These are phyloP conservation scores for Cynopterus sphinx DNA, from an alignment of 2,797 vertebrate species.

Conservation along the genomic window DNA sequence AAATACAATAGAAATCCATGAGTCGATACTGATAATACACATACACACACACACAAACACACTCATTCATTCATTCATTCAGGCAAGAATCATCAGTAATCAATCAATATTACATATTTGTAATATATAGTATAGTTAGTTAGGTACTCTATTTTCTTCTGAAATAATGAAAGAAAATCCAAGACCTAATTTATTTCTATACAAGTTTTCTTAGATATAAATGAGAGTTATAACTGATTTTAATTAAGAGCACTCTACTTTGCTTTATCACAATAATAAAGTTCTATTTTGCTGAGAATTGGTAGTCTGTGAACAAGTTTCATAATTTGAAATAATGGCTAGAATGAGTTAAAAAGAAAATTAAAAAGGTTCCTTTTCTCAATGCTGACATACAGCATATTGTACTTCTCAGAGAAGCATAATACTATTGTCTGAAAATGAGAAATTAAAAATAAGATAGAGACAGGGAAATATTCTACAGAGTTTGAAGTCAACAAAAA, in stretches of 20 bases:
- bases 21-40: neutral
- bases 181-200: neutral
- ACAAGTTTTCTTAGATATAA: neutral
- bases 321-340: neutral
- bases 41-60: too few species aligned
- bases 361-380: neutral
- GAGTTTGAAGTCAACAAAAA: neutral
- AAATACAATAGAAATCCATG: neutral
- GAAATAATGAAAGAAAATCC: neutral
- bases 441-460: neutral
- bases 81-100: neutral
- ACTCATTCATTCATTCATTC: neutral
- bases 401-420: neutral
- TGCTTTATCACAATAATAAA: neutral
- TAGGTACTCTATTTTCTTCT: neutral
- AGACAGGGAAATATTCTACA: neutral
- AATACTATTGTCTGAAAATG: neutral
- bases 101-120: neutral
- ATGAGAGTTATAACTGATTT: neutral
- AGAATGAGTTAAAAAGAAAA: neutral
- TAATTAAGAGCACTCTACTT: neutral
- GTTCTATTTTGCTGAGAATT: neutral
- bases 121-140: neutral
- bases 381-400: neutral
- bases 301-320: neutral